Evolutionary conservation across 92 coral and sea anemone species (phyloP).

Genomic region (Epizoanthus scotinus): DNA sequence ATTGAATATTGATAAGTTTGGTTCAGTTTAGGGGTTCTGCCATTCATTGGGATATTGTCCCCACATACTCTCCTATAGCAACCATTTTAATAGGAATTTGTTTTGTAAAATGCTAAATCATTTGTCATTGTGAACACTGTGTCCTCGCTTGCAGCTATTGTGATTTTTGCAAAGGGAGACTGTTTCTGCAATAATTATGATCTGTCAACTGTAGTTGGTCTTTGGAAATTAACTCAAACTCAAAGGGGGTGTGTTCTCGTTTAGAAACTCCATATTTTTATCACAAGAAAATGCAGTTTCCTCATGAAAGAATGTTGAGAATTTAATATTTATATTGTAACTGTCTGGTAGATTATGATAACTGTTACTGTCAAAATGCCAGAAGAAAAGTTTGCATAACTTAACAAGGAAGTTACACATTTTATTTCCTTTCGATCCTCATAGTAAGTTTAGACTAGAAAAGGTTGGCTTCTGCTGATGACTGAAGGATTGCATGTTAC

Average conservation of each 20-base stretch:
- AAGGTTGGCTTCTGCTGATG: no score
- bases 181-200: no score
- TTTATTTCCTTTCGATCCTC: no score
- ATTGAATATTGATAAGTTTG: conserved; percentile 33
- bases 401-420: neutral
- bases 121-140: neutral
- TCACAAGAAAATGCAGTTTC: neutral
- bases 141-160: neutral
- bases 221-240: neutral
- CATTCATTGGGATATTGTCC: conserved; percentile 30
- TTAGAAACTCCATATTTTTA: neutral
- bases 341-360: conserved; percentile 1
- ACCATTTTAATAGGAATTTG: conserved; percentile 1
- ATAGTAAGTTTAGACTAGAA: no score
- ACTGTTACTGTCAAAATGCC: neutral
- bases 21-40: conserved; percentile 16
- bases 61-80: neutral
- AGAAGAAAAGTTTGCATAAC: neutral
- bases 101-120: neutral
- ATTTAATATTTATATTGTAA: neutral
- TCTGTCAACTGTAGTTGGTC: no score
- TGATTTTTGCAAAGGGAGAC: conserved; percentile 4
- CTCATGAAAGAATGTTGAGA: neutral
- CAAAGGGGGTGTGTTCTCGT: conserved; percentile 15
- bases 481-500: no score